These are phyloP conservation scores for Drosophila punjabiensis DNA, from an alignment of 1,140 invertebrate genomes.

Conservation along the genomic window DNA sequence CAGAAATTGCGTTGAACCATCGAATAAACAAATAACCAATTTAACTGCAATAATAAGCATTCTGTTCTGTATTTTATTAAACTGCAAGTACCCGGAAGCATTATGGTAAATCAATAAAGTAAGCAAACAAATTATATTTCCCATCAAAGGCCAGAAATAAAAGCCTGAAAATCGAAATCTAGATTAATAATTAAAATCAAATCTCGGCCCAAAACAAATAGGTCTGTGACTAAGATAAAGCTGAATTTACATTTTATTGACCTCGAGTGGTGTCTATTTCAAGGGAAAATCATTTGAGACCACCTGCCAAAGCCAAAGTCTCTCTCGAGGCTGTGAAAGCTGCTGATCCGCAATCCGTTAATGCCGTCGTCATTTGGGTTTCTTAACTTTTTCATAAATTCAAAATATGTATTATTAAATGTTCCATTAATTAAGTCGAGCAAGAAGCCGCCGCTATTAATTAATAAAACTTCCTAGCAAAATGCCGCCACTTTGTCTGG, in stretches of 20 bases:
- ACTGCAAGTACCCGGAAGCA: constrained; percentile 3
- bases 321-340: constrained; percentile 74
- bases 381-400: constrained; percentile 51
- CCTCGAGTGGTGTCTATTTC: not conserved
- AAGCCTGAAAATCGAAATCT: constrained; percentile 32
- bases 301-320: constrained; percentile 22
- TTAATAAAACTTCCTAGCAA: constrained; percentile 71
- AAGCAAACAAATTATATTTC: constrained; percentile 47
- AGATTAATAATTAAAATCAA: constrained; percentile 59
- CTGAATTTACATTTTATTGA: constrained; percentile 2
- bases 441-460: constrained; percentile 60
- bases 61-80: constrained; percentile 29
- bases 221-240: constrained; percentile 5
- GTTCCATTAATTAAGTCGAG: constrained; percentile 67
- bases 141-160: constrained; percentile 27
- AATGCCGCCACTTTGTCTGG: constrained; percentile 63
- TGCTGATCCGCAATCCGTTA: constrained; percentile 53
- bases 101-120: constrained; percentile 37
- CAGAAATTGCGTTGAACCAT: constrained; percentile 28
- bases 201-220: constrained; percentile 29
- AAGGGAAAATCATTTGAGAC: constrained; percentile 14
- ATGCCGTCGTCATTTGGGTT: constrained; percentile 13
- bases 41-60: constrained; percentile 52
- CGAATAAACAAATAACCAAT: constrained; percentile 58
- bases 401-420: constrained; percentile 75